Evolutionary conservation across 2,797 vertebrate genomes (phyloP).

Genomic region (Pachyuromys duprasi): DNA sequence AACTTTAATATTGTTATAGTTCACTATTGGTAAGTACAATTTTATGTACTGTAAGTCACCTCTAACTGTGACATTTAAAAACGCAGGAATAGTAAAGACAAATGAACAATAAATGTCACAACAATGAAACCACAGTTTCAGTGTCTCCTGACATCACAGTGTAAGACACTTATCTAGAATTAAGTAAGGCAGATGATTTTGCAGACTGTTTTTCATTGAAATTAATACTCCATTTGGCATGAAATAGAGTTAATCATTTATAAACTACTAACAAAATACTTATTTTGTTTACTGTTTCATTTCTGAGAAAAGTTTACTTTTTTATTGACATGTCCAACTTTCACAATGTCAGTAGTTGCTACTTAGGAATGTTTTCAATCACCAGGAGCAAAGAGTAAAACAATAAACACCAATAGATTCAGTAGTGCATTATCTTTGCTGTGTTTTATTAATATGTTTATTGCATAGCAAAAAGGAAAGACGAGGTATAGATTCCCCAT

Average conservation of each 20-base stretch:
- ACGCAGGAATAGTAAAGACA: not conserved
- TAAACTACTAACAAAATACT: not conserved
- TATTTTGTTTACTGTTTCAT: not conserved
- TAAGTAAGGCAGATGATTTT: not conserved
- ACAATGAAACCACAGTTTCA: not conserved
- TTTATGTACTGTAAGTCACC: constrained; percentile 42
- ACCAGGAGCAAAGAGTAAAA: not conserved
- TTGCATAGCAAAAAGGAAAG: not conserved
- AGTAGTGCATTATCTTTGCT: not conserved
- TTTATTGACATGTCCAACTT: not conserved
- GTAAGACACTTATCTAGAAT: constrained; percentile 6
- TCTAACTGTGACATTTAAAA: constrained; percentile 1
- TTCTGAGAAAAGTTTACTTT: not conserved
- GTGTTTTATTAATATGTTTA: not conserved
- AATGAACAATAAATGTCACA: constrained; percentile 5
- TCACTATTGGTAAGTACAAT: constrained; percentile 30
- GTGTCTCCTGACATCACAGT: not conserved
- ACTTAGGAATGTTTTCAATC: not conserved
- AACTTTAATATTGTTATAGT: constrained; percentile 55
- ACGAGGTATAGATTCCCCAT: not conserved
- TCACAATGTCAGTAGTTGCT: not conserved
- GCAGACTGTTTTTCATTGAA: not conserved
- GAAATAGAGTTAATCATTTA: constrained; percentile 3
- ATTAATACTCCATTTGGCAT: constrained; percentile 5
- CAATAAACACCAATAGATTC: not conserved